Base-by-base conservation (phyloP, 2,888 invertebrate species). In the Epiblema foenella region DNA sequence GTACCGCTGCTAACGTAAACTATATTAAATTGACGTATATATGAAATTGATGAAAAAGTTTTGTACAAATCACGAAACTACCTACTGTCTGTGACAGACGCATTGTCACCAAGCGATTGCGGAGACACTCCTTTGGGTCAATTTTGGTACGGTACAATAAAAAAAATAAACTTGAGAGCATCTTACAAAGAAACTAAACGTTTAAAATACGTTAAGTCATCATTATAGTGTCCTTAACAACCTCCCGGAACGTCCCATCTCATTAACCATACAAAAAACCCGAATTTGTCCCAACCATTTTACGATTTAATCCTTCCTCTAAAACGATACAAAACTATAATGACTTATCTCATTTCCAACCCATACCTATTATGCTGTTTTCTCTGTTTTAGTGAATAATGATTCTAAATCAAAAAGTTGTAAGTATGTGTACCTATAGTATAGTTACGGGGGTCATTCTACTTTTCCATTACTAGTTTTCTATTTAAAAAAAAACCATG, bases 241-340 rank as follows among this genome's bases (percentile, higher is more conserved):
- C 46, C 20, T 54, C 29, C 9, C 29, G 24, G 54, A 65, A 24
- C 39, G n/a, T 56, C 56, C 39, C n/a, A 42, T 24, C 39, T 56
- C 56, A 11, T 39, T 17, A 42, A 54, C 54, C 37, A 17, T 11
- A 56, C 24, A 54, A 65, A 65, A 56, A 65, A 42, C 9, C 15
- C 24, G 24, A 65, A 58, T 51, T 57, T 59, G 59, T 70, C 33
- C 51, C 59, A 39, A 67, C 54, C n/a, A 46, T 46, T 70, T 70
- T 59, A 70, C 52, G 59, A 54, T 54, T 54, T 20, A 51, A 65
- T 70, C 17, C 18, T 18, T 63, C 17, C 29, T 62, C 18, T 39
- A 10, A 46, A 20, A 39, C 37, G 33, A 39, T 20, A 11, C 1
- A 10, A 64, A 37, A 20, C 37, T 20, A 39, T n/a, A 20, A 64